phyloP scores from a whole-genome alignment of 2,113 vertebrate species.

The Bubo blakistoni region DNA sequence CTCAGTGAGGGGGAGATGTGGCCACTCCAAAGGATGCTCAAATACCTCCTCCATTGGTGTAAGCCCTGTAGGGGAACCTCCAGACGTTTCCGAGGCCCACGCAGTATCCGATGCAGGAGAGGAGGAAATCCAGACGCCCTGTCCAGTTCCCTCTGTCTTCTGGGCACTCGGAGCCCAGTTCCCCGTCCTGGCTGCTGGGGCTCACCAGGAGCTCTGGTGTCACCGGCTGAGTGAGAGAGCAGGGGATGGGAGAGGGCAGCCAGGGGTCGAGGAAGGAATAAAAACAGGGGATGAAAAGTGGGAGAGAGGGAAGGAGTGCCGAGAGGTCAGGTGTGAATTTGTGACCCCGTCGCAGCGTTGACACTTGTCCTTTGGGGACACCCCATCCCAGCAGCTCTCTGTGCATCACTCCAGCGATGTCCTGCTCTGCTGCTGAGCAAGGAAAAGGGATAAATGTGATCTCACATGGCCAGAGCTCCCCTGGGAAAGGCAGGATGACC shows the following conservation, averaged over 20 bases:
- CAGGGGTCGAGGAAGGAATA: neutral
- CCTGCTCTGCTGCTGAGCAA: neutral
- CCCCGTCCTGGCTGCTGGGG: conserved; percentile 77
- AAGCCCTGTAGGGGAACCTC: conserved; percentile 82
- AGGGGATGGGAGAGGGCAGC: neutral
- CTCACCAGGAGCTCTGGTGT: conserved; percentile 79
- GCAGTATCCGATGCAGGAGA: conserved; percentile 83
- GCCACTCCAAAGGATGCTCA: neutral
- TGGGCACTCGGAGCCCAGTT: conserved; percentile 70
- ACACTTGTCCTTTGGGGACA: neutral
- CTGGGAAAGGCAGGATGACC: neutral
- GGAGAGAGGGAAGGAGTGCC: neutral
- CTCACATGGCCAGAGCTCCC: neutral
- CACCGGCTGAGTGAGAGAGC: conserved; percentile 48
- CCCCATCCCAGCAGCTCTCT: neutral
- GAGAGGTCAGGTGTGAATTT: neutral
- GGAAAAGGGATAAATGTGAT: neutral
- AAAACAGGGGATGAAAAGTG: neutral
- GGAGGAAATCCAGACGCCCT: conserved; percentile 81
- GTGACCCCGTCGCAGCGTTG: neutral
- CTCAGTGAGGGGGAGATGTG: neutral
- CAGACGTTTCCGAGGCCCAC: conserved; percentile 82
- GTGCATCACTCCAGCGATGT: neutral
- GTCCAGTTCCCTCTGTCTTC: conserved; percentile 81
- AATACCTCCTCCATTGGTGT: conserved; percentile 82